Base-by-base conservation (phyloP, 64 coral and sea anemone species). In the Porites australiensis region DNA sequence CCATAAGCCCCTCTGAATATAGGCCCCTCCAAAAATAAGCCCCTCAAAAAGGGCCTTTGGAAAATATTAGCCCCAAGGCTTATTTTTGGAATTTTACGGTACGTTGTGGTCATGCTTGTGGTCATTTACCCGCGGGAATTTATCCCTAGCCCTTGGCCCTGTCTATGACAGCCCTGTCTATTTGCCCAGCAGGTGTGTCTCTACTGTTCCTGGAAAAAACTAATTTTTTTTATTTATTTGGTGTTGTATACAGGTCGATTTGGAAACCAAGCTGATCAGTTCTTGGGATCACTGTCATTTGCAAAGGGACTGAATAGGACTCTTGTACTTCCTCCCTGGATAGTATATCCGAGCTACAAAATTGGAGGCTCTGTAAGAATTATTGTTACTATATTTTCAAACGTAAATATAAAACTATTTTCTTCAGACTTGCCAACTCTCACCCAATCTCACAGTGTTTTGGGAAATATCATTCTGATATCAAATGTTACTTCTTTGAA, bases 241-340 rank as follows among this genome's bases (percentile, higher is more conserved):
- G 27, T 1, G 1, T 37, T 37, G 27, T 1, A 37, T 37, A 11
- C 77, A 99, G 98, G 98, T 62, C 72, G 98, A 14, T 99, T 99
- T 96, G 98, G 98, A 63, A 99, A 99, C 58, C 98, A 99, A 86
- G 98, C 98, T 67, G 98, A 96, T 22, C 98, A 99, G 55, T 99
- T 99, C 76, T 60, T 99, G 60, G 98, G 94, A 82, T 76, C 98
- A 69, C 77, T 99, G 50, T 91, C 94, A 72, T 99, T 99, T 94
- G 98, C 98, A 19, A 99, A 99, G 50, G 98, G 94, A 55, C 75
- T 99, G 3, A 99, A 99, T 67, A 75, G 98, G 47, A 99, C 98
- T 45, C 91, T 99, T 22, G 70, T 99, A 2, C 75, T 99, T 70
- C 98, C 98, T 18, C 98, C 98, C 44, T 99, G 98, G 98, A 83